Evolutionary conservation across 2,113 vertebrate genomes (phyloP), one percentile per base, ranked within the genome.

Genomic region (Crotalus viridis): DNA sequence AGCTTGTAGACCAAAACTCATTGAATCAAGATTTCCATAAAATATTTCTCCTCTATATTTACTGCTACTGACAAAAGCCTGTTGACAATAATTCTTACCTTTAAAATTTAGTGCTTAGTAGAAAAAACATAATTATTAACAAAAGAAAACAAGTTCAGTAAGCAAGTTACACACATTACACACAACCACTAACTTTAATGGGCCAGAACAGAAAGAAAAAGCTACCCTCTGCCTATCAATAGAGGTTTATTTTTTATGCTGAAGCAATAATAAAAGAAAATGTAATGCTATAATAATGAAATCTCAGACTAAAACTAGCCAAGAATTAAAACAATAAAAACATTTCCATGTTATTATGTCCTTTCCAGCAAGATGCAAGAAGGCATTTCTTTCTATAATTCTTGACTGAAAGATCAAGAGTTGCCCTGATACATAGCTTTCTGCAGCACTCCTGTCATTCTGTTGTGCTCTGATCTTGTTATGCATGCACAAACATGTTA

Each of bases 401-500:
- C 93, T 94, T 93, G 92, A 64, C 85, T 90, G 43, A 39, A 93
- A 87, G 74, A 52, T 89, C 24, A 54, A 39, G 22, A 17, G 17
- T 26, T 86, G 8, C 33, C 88, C 43, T 24, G 43, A 64, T 54
- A 33, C 52, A 86, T 8, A 51, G 59, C 33, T 61, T 94, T 92
- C 89, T 81, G 93, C 93, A 69, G 24, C 0, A 10, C 85, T 90
- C 94, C 10, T 94, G 91, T 87, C 93, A 89, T 95, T 96, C 74
- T 95, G 95, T 94, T 94, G 94, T 3, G 92, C 94, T 96, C 59
- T 39, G 52, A 89, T 94, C 92, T 94, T 94, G 89, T 85, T 92
- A 94, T 95, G 90, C 89, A 64, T 51, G 94, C 95, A 96, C 95
- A 96, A 93, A 96, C 96, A 94, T 10, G 94, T 91, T 91, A 96